Conservation (phyloP, 2,113 vertebrate species). For the Amphilophus citrinellus region DNA sequence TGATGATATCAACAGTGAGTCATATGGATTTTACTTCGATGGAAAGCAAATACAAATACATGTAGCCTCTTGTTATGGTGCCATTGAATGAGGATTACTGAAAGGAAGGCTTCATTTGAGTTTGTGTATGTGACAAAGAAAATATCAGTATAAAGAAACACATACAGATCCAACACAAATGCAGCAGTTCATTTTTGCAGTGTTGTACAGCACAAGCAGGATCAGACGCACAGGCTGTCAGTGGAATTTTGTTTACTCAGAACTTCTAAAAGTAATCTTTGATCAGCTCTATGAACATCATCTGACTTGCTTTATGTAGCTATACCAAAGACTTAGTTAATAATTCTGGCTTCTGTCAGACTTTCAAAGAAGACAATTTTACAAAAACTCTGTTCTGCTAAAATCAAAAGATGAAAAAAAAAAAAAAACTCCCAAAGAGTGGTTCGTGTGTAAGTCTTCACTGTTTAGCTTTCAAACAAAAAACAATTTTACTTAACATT, state of each 20-base stretch:
- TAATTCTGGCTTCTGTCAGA: background rate
- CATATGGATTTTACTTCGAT: slow-evolving; percentile 52
- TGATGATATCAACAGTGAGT: slow-evolving; percentile 60
- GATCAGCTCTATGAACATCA: slow-evolving; percentile 4
- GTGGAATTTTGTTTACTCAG: slow-evolving; percentile 4
- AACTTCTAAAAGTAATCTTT: slow-evolving; percentile 23
- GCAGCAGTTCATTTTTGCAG: background rate
- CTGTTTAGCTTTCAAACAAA: background rate
- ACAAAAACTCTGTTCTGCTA: background rate
- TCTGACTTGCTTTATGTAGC: background rate
- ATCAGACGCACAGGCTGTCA: background rate
- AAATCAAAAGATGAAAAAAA: background rate
- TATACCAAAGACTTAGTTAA: background rate
- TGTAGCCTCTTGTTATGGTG: background rate
- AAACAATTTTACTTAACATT: background rate
- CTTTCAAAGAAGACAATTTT: background rate
- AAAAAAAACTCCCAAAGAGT: background rate
- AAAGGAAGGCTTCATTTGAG: slow-evolving; percentile 9
- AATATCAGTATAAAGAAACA: slow-evolving; percentile 24
- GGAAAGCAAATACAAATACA: slow-evolving; percentile 45
- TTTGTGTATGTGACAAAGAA: slow-evolving; percentile 14
- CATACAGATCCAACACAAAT: background rate
- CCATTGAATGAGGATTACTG: slow-evolving; percentile 5
- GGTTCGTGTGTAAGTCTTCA: background rate
- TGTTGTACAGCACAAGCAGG: background rate